Evolutionary conservation across 2,888 invertebrate genomes (phyloP).

Genomic region (Polymixis flavicincta): DNA sequence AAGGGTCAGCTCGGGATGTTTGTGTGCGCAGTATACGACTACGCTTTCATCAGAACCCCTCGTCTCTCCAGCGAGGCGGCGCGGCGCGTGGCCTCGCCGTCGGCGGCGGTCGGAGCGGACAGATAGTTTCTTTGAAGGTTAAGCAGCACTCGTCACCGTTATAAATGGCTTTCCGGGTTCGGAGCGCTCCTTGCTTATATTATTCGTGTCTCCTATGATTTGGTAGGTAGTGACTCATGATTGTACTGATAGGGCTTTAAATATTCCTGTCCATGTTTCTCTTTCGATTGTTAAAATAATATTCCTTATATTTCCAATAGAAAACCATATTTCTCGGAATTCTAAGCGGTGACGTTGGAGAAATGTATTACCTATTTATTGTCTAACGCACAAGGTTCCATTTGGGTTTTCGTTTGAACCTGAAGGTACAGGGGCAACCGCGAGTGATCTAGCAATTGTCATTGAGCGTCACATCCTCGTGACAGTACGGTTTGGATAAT

Average conservation of each 20-base stretch:
- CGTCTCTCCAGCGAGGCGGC: background rate
- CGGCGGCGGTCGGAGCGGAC: background rate
- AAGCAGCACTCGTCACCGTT: conserved; percentile 8
- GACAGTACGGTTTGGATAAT: background rate
- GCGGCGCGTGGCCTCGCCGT: background rate
- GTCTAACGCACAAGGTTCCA: conserved; percentile 12
- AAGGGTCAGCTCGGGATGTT: conserved; percentile 17
- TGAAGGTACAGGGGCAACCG: background rate
- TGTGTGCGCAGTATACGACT: conserved; percentile 13
- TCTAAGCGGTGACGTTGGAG: background rate
- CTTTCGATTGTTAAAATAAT: conserved; percentile 8
- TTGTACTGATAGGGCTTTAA: conserved; percentile 17
- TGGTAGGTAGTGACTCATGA: background rate
- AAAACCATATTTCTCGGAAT: conserved; percentile 6
- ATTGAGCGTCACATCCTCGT: background rate
- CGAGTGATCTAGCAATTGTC: conserved; percentile 3
- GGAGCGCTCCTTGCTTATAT: background rate
- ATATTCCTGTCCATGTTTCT: conserved; percentile 14
- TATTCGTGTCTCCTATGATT: conserved; percentile 4
- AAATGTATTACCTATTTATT: background rate
- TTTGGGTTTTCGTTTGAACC: conserved; percentile 8
- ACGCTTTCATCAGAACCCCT: conserved; percentile 36
- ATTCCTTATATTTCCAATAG: conserved; percentile 13
- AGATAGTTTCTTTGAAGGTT: conserved; percentile 26
- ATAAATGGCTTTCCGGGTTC: conserved; percentile 18